Evolutionary conservation across 2,888 invertebrate species (phyloP).

Genomic region (Tuta absoluta): DNA sequence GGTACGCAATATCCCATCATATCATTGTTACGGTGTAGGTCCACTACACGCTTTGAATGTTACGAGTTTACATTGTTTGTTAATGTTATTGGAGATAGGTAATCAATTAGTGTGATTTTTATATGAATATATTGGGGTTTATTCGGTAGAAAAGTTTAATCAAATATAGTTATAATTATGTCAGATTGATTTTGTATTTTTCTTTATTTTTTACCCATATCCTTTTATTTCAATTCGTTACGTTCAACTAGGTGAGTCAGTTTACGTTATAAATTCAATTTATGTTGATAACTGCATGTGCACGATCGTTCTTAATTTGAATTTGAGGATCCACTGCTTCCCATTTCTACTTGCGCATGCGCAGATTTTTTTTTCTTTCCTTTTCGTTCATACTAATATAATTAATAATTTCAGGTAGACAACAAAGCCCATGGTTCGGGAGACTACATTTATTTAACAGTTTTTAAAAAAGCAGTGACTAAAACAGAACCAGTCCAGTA

Average conservation of each 20-base stretch:
- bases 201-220: slow-evolving; percentile 44
- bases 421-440: slow-evolving; percentile 78
- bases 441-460: slow-evolving; percentile 75
- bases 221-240: slow-evolving; percentile 38
- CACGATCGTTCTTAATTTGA: slow-evolving; percentile 49
- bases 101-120: slow-evolving; percentile 79
- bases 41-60: slow-evolving; percentile 61
- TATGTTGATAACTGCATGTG: slow-evolving; percentile 59
- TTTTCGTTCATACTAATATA: slow-evolving; percentile 79
- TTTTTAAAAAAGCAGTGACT: slow-evolving; percentile 64
- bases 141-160: slow-evolving; percentile 79
- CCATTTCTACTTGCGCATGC: slow-evolving; percentile 58
- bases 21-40: slow-evolving; percentile 61
- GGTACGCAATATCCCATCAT: slow-evolving; percentile 72
- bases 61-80: slow-evolving; percentile 74
- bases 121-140: slow-evolving; percentile 82
- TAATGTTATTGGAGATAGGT: slow-evolving; percentile 78
- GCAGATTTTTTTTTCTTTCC: slow-evolving; percentile 54
- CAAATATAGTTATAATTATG: slow-evolving; percentile 72
- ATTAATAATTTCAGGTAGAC: slow-evolving; percentile 80
- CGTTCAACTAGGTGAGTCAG: slow-evolving; percentile 60
- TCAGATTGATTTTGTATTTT: slow-evolving; percentile 55
- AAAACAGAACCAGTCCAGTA: slow-evolving; percentile 59
- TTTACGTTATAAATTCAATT: slow-evolving; percentile 28
- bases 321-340: slow-evolving; percentile 52